A percentile compares a stretch with the other conserved stretches of the same genome.
Evolutionary conservation across 1,140 invertebrate genomes (phyloP).

Genomic region (Stratiolaelaps scimitus): DNA sequence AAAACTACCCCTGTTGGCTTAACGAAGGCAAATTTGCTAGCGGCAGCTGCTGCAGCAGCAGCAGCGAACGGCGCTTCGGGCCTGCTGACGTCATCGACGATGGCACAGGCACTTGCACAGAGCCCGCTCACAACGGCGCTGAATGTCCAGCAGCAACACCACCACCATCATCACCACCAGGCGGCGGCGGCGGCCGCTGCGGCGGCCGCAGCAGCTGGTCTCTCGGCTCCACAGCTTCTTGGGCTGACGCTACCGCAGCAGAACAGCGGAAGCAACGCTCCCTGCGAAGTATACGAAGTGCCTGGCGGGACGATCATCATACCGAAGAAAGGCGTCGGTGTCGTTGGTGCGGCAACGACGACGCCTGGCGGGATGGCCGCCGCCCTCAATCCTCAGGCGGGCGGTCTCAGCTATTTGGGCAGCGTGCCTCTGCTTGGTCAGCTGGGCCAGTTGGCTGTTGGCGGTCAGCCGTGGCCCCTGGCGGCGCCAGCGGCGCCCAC

Average conservation of each 20-base stretch:
- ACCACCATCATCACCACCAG: constrained; percentile 7
- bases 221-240: background rate
- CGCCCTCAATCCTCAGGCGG: background rate
- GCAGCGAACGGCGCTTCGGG: background rate
- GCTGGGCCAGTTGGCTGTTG: background rate
- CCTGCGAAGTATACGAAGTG: constrained; percentile 24
- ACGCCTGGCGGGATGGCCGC: no score
- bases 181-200: background rate
- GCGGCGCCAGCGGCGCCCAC: constrained; percentile 9
- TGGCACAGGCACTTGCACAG: background rate
- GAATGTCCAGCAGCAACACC: constrained; percentile 9
- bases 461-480: background rate
- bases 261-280: background rate
- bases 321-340: constrained; percentile 6
- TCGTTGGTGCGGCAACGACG: background rate
- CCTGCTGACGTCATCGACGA: background rate
- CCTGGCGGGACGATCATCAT: constrained; percentile 22
- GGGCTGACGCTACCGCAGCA: background rate
- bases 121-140: constrained; percentile 2
- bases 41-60: background rate
- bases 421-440: constrained; percentile 10
- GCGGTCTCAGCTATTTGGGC: background rate
- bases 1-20: background rate
- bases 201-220: no score
- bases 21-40: background rate